Evolutionary conservation across 2,888 invertebrate genomes (phyloP).

Genomic region (Crocallis elinguaria): DNA sequence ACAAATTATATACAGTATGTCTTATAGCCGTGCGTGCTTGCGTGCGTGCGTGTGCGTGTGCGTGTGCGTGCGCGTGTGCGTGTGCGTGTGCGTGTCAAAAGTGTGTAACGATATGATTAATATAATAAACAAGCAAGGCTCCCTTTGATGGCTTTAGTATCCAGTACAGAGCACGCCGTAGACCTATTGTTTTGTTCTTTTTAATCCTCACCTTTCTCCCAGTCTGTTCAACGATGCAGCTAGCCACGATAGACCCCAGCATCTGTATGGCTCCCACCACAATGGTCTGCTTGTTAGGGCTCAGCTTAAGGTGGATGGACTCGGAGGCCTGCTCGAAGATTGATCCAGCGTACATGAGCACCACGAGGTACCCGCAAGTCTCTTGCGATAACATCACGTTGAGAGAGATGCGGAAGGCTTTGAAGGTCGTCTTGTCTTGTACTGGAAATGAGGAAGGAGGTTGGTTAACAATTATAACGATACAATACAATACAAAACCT

Average conservation of each 20-base stretch:
- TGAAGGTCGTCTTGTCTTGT: slow-evolving; percentile 75
- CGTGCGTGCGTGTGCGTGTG: too few species aligned
- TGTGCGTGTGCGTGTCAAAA: too few species aligned
- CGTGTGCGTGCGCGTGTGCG: too few species aligned
- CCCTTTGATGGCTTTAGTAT: too few species aligned
- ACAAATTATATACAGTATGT: too few species aligned
- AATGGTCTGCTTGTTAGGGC: slow-evolving; percentile 79
- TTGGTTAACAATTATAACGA: not conserved
- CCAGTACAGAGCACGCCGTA: too few species aligned
- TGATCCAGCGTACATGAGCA: slow-evolving; percentile 79
- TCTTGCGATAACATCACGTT: slow-evolving; percentile 81
- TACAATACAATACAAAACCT: too few species aligned
- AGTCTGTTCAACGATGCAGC: slow-evolving; percentile 78
- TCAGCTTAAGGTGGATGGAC: slow-evolving; percentile 72
- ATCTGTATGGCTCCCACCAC: slow-evolving; percentile 75
- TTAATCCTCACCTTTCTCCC: slow-evolving; percentile 77
- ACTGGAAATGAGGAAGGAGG: slow-evolving; percentile 55
- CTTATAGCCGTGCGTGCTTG: too few species aligned
- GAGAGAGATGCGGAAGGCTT: slow-evolving; percentile 74
- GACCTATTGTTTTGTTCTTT: too few species aligned
- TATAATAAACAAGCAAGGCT: too few species aligned
- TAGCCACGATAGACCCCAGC: slow-evolving; percentile 74
- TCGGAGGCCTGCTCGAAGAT: slow-evolving; percentile 77
- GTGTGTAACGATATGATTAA: too few species aligned
- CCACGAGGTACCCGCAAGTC: slow-evolving; percentile 78